Conservation (phyloP, 92 coral and sea anemone genomes). For the Heliopora coerulea region DNA sequence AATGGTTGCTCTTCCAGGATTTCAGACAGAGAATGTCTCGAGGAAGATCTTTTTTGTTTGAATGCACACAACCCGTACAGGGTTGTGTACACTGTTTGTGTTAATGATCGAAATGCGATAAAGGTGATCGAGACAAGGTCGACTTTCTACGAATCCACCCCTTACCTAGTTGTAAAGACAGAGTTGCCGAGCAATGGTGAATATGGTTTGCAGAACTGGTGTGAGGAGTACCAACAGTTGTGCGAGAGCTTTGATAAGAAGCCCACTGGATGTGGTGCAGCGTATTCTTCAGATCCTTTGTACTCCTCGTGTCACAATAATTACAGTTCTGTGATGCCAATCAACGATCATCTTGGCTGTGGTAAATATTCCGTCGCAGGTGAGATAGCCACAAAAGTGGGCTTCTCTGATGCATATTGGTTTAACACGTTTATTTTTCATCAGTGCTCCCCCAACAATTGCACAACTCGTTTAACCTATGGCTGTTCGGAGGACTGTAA, state of each 20-base stretch:
- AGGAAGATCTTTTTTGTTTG: constrained; percentile 4
- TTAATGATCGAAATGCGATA: background rate
- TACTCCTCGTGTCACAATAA: constrained; percentile 42
- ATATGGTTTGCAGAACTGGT: constrained; percentile 37
- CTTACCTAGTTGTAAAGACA: background rate
- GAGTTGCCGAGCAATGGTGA: constrained; percentile 14
- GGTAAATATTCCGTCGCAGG: constrained; percentile 38
- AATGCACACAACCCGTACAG: background rate
- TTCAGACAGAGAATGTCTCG: background rate
- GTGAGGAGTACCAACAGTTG: constrained; percentile 48
- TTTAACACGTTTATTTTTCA: constrained; percentile 56
- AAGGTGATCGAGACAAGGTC: background rate
- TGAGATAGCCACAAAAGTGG: constrained; percentile 43
- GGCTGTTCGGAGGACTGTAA: background rate
- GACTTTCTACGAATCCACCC: background rate
- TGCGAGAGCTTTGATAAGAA: constrained; percentile 46
- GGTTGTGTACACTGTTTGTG: constrained; percentile 22
- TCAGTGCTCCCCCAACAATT: constrained; percentile 34
- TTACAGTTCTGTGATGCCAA: constrained; percentile 54
- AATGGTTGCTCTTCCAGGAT: background rate
- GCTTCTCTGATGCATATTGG: constrained; percentile 35
- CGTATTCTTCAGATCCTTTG: constrained; percentile 8
- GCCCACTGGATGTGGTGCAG: constrained; percentile 59
- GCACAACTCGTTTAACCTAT: constrained; percentile 30
- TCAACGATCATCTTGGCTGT: constrained; percentile 48